Base-by-base conservation (phyloP, 2,113 vertebrate species). In the Trachemys scripta region DNA sequence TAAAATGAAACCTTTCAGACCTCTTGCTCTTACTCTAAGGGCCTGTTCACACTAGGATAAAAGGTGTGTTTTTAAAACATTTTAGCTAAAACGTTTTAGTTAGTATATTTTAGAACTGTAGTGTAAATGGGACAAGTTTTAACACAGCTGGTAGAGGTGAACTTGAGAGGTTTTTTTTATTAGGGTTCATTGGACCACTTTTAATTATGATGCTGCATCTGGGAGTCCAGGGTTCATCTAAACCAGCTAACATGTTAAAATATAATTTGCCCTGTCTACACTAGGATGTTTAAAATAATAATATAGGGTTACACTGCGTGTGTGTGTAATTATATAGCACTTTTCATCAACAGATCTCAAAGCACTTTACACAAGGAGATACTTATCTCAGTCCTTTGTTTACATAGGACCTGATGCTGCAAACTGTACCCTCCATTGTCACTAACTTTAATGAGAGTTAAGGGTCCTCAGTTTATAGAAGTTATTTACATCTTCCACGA, bases 21-120 rank as follows among this genome's bases (percentile, higher is more conserved):
- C 10, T 53, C 38, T 4, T 78, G 6, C 31, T 4, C 59, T 86
- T 22, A 9, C 62, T 87, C 42, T 59, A 49, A 82, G 31, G 24
- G 59, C 54, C 84, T 93, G 57, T 54, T 93, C 92, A 96, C 86
- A 80, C 75, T 4, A 65, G n/a, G 87, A 76, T 85, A 35, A 92
- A 89, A 95, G 85, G 51, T 56, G 20, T 56, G 62, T 90, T 89
- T 78, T 78, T 16, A 90, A 76, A 90, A 93, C 62, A 80, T 17
- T 11, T 38, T 53, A 38, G 45, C 49, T 53, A 59, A 65, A 95
- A 78, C 38, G n/a, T 80, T 75, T 76, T 25, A 89, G 35, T 10
- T 22, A 47, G 10, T 45, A 47, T 29, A 16, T 47, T 78, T 42
- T 78, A 47, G 12, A 78, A 78, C 19, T 25, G 38, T 78, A 47